Base-by-base conservation (phyloP, 2,797 vertebrate genomes). In the Coilia nasus region DNA sequence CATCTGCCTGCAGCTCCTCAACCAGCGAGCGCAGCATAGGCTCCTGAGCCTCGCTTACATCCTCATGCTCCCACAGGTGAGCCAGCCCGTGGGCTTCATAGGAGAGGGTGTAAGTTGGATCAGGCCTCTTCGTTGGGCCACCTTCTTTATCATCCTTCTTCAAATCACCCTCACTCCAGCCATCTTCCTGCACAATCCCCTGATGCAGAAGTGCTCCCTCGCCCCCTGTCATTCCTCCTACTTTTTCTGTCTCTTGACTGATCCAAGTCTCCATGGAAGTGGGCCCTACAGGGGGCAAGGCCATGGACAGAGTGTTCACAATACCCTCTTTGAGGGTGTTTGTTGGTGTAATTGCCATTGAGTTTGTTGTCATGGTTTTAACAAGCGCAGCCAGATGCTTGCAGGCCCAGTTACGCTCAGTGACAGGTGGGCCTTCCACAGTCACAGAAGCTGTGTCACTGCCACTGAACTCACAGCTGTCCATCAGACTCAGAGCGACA, bases 321-420 rank as follows among this genome's bases (percentile, higher is more conserved):
- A 4, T 9, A 5, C 82, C 87, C 41, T 56, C 83, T 59, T 46
- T 64, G 15, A 71, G 59, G 54, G 14, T 21, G 31, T 83, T 82
- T 17, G 86, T 85, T 84, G 88, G 57, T 82, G 87, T 82, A 1
- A n/a, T 78, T 47, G 82, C 86, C 81, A 81, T 71, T 3, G 86
- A 86, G 14, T 59, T 81, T n/a, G 62, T 57, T 0, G 93, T 86
- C 7, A 94, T 94, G 7, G 96, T 95, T 90, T 95, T 97, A 85
- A 95, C 93, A 87, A 97, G 92, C 19, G 92, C 91, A 0, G 95
- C 94, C 71, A 98, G 92, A 86, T 98, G 96, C 89, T 97, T 97
- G 91, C 96, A 97, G 83, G 97, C 97, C 97, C 97, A 98, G 93
- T 97, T 98, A 85, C 92, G 95, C 82, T 98, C 97, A 1, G 96